These are phyloP conservation scores for Luscinia luscinia DNA, from an alignment of 2,797 vertebrate genomes.

Conservation along the genomic window DNA sequence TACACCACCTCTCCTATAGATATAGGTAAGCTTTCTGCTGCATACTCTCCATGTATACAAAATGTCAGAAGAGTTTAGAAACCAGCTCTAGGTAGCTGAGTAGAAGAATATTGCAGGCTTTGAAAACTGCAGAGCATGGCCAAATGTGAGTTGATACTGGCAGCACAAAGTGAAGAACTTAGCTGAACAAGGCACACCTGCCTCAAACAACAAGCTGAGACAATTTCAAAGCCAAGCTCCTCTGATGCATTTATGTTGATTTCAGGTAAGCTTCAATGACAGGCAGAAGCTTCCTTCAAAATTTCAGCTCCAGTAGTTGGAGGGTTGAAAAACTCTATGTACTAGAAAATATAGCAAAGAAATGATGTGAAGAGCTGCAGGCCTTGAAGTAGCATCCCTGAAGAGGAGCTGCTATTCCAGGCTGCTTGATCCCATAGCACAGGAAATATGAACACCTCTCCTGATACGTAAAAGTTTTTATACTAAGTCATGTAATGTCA, in stretches of 20 bases:
- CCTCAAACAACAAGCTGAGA: not conserved
- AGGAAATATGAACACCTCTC: not conserved
- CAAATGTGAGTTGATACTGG: not conserved
- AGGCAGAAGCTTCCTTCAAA: not conserved
- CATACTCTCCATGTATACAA: not conserved
- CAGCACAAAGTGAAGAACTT: not conserved
- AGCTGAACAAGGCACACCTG: rapidly evolving
- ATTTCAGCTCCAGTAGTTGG: not conserved
- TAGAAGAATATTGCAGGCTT: not conserved
- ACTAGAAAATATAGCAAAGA: not conserved
- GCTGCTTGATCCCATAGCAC: not conserved
- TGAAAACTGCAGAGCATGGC: not conserved
- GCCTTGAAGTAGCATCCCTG: not conserved
- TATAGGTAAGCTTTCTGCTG: not conserved
- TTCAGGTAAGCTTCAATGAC: not conserved
- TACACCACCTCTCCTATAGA: not conserved
- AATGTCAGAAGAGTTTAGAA: not conserved
- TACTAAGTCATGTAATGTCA: not conserved
- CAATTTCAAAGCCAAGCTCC: not conserved
- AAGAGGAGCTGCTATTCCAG: not conserved
- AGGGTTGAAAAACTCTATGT: not conserved
- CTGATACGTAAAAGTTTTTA: not conserved
- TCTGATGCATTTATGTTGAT: not conserved
- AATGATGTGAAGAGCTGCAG: not conserved
- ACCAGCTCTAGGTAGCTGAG: not conserved